A percentile compares a stretch with the other conserved stretches of the same genome.
Evolutionary conservation across 2,888 invertebrate genomes (phyloP).

Genomic region (Neria commutata): DNA sequence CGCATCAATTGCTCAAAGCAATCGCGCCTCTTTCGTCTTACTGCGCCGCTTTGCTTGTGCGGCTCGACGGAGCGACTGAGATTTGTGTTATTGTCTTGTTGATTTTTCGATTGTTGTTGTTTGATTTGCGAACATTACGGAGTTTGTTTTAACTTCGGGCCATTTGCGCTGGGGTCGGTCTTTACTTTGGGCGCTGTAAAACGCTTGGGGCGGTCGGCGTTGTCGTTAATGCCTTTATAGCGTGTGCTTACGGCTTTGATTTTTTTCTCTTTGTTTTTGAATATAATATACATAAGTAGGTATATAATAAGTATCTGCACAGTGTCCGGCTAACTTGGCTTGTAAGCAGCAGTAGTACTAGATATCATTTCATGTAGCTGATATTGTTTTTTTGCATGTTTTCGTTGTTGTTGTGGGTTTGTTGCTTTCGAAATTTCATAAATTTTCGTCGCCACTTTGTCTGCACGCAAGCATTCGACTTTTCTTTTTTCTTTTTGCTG

Average conservation of each 20-base stretch:
- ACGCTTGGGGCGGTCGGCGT: no score
- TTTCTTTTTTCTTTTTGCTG: no score
- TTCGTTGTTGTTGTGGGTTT: conserved; percentile 7
- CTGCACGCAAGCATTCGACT: conserved; percentile 35
- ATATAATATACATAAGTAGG: background rate
- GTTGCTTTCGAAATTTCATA: conserved; percentile 6
- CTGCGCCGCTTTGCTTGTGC: no score
- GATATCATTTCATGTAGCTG: background rate
- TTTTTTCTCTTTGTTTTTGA: background rate
- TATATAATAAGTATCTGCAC: conserved; percentile 16
- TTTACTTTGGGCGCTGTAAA: no score
- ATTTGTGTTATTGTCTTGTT: no score
- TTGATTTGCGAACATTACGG: no score
- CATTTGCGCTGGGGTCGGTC: background rate
- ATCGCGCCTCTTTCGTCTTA: no score
- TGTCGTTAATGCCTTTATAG: background rate
- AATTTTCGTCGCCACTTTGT: conserved; percentile 27
- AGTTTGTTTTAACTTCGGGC: background rate
- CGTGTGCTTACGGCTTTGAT: background rate
- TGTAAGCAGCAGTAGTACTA: conserved; percentile 8
- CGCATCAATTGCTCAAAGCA: no score
- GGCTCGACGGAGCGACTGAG: no score
- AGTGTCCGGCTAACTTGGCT: conserved; percentile 22
- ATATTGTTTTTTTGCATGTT: background rate
- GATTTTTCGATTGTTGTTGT: no score